These are phyloP conservation scores for Pterocles burchelli DNA, from an alignment of 2,113 vertebrate genomes.

Conservation along the genomic window DNA sequence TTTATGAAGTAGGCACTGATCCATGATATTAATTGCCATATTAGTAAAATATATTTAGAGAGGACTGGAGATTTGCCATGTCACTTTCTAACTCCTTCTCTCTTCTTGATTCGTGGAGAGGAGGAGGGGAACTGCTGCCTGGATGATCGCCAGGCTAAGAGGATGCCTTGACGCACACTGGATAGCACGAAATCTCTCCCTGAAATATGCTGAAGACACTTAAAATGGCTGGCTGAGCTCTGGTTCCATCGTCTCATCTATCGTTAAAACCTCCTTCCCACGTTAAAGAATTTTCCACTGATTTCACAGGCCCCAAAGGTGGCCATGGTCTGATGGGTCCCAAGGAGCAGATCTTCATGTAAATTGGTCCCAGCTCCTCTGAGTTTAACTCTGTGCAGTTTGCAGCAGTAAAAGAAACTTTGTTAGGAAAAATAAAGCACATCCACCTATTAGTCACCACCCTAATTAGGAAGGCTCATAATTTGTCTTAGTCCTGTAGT, in stretches of 20 bases:
- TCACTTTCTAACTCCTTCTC: neutral
- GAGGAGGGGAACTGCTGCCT: neutral
- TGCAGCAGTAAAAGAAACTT: neutral
- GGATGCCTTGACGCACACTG: neutral
- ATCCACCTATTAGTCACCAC: neutral
- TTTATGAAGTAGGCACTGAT: neutral
- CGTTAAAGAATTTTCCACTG: neutral
- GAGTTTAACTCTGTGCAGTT: neutral
- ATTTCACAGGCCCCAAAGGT: neutral
- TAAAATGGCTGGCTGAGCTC: neutral
- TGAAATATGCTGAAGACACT: neutral
- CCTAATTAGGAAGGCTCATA: neutral
- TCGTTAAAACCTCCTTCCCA: neutral
- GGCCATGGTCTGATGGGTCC: neutral
- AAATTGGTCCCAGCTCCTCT: neutral
- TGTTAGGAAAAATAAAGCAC: neutral
- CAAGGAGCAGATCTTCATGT: neutral
- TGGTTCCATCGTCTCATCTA: neutral
- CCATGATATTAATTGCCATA: neutral
- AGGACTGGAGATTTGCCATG: slow-evolving; percentile 11
- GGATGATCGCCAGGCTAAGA: neutral
- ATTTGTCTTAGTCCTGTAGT: neutral
- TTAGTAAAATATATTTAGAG: neutral
- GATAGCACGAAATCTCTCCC: neutral
- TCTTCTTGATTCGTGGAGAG: neutral